Base-by-base conservation (phyloP, 2,888 invertebrate species). In the Smittia aterrima region DNA sequence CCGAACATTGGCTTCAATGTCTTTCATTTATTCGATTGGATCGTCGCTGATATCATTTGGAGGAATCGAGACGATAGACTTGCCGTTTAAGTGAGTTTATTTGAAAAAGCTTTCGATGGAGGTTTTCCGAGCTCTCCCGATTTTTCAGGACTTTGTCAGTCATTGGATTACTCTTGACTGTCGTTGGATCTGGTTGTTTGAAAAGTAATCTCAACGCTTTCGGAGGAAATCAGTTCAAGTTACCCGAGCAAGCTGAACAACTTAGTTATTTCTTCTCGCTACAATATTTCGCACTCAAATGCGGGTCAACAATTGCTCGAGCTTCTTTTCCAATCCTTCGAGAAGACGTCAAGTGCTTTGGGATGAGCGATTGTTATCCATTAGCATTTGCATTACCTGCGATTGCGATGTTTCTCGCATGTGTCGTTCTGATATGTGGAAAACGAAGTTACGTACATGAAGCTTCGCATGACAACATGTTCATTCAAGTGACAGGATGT, bases 181-280 rank as follows among this genome's bases (percentile, higher is more conserved):
- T 85, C 1, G 75, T 87, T 41, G 87, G 87, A 1, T 87, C 87
- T 1, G 88, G 88, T 25, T 87, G 87, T 2, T 88, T 88, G 77
- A 88, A 88, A 77, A 87, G 88, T 1, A 88, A 87, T 79, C 87
- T 88, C 22, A 82, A 86, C 7, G 86, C 88, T 1, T 88, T 88
- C 79, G 88, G 88, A 9, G 88, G 87, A 13, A 88, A 89, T 79
- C 88, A 87, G 79, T 86, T 87, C 77, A 77, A 79, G 1, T 76
- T 81, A 11, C 81, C 81, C n/a, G 79, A 81, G 64, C 83, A 87
- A 81, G 83, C 84, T 75, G 79, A 79, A 75, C 83, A 85, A 78
- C 81, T 86, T 27, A 80, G 82, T 16, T 80, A 82, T 24, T 89
- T 87, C 79, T 88, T 88, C 79, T 87, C 87, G 3, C 79, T 87